Evolutionary conservation across 2,113 vertebrate genomes (phyloP).

Genomic region (Panthera leo): DNA sequence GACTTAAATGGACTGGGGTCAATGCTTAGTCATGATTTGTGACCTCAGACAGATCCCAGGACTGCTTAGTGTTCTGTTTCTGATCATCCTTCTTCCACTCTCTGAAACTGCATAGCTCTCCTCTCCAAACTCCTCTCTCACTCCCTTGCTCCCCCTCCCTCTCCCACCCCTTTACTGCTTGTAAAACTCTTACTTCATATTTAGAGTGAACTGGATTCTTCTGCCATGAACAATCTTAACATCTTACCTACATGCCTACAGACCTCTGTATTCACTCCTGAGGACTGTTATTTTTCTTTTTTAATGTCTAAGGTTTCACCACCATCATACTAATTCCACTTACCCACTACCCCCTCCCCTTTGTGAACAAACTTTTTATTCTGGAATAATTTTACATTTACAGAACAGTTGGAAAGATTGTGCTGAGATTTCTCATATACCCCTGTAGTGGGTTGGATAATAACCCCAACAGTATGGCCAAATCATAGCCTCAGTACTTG

Average conservation of each 20-base stretch:
- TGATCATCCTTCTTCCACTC: background rate
- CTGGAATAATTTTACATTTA: background rate
- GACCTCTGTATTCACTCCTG: background rate
- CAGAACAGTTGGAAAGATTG: background rate
- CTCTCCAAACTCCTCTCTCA: background rate
- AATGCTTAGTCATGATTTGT: background rate
- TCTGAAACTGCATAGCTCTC: background rate
- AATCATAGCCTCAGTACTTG: background rate
- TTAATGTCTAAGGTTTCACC: background rate
- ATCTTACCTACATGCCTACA: background rate
- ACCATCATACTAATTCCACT: background rate
- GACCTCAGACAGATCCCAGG: background rate
- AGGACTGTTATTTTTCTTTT: background rate
- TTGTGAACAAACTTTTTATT: background rate
- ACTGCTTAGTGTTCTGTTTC: background rate
- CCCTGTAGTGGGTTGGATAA: background rate
- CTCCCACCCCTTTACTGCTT: background rate
- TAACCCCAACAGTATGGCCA: background rate
- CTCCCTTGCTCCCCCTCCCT: background rate
- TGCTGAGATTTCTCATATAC: background rate
- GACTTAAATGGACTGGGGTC: background rate
- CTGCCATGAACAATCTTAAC: background rate
- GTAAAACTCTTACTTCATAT: background rate
- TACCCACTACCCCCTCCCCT: background rate
- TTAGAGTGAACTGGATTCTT: background rate